Evolutionary conservation across 2,888 invertebrate genomes (phyloP), one percentile per base, ranked within the genome.

Genomic region (Conops quadrifasciatus): DNA sequence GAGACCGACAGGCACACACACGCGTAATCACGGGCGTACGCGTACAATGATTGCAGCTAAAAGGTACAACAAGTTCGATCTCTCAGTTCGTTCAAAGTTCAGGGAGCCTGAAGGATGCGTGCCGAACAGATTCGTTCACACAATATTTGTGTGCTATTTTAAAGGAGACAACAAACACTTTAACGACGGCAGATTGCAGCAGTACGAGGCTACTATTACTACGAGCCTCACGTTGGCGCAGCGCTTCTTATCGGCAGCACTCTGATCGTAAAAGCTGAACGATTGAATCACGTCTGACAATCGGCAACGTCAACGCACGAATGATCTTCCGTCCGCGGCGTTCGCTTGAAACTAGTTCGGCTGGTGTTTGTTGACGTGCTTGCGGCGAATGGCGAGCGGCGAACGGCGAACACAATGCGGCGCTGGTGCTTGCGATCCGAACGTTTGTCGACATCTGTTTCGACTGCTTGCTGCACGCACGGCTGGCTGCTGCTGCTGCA

Each of bases 311-410:
- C 79, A 76, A 78, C 75, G 77, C 76, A 81, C 83, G 83, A 83
- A 83, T 82, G 82, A 84, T 83, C 82, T 82, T 79, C 82, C 79
- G 77, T 73, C 69, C 67, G 68, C 73, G 72, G 73, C 73, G 69
- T 68, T 66, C 72, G 73, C 70, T 72, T 64, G 63, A 73, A 70
- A 72, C 70, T 65, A 71, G 63, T 62, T 36, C 21, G 21, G 26
- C 13, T 65, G 13, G 45, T 26, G 19, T 65, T 28, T 36, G 13
- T 2, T 16, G 53, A 21, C 13, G 70, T 60, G 71, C 68, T 69
- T 72, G 56, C 49, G 28, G 47, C 36, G 24, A 49, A 62, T 51
- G 60, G 24, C 65, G 67, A n/a, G n/a, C 56, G 49, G 26, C 60
- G 53, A 59, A 21, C 51, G 45, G 2, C 56, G 62, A 43, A 63